Evolutionary conservation across 2,888 invertebrate species (phyloP), one percentile per base, ranked within the genome.

Genomic region (Ommatoiulus sabulosus): DNA sequence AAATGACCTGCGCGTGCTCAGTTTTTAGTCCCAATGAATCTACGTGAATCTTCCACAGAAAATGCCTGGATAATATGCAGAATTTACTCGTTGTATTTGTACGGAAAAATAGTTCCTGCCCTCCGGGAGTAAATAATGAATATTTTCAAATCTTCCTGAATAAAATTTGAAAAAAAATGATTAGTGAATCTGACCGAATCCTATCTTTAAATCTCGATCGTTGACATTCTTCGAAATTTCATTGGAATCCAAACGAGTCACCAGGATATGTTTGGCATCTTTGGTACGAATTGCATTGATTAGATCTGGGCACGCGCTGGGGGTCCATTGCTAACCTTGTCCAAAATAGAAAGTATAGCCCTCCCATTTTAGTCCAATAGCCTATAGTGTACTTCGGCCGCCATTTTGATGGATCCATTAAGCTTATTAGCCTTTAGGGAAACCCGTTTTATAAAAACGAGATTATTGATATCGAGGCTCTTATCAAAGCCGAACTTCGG

Each of bases 401-500:
- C 52, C 8, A 52, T 52, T 52, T 52, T 52, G 52, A n/a, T n/a
- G 63, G 63, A n/a, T 17, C 63, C n/a, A 4, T 63, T 63, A n/a
- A 4, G 57, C 57, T 15, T 57, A 57, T 57, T 57, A 63, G 15
- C 17, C 6, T 17, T n/a, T 63, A 63, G 63, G 63, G 63, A n/a
- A 63, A 63, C n/a, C 63, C 17, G 63, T 63, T 63, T 63, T 63
- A 63, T 63, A 52, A 52, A 63, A 63, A 63, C 63, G 63, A 63
- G 63, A 63, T 63, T 63, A 63, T 63, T 63, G 63, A 63, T 63
- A 63, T 63, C 17, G 63, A 63, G 63, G 63, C 63, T 63, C 85
- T 44, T 85, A 85, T 85, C n/a, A 85, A 85, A 85, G 43, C 85
- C 44, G 7, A 85, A 85, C 44, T 44, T 85, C n/a, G 43, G 85